Percentiles rank a stretch among this genome's conserved stretches.
These are phyloP conservation scores for Leptodactylus fuscus DNA, from an alignment of 2,113 vertebrate genomes.

Conservation along the genomic window DNA sequence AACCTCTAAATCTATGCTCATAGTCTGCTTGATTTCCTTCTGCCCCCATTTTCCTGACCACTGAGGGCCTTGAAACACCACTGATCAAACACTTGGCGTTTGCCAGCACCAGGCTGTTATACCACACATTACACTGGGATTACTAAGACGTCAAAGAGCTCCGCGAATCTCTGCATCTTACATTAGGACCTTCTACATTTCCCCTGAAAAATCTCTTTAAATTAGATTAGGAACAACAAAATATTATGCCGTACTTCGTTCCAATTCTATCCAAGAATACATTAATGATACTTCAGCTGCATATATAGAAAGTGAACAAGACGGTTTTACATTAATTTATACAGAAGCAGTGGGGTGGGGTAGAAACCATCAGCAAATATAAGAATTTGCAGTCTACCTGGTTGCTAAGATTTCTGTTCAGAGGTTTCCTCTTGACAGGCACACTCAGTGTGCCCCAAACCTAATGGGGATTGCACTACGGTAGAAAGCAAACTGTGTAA, in stretches of 20 bases:
- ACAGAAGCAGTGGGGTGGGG: no score
- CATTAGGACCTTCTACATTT: neutral
- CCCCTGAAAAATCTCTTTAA: neutral
- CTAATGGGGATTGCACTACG: no score
- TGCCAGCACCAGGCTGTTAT: neutral
- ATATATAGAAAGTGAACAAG: neutral
- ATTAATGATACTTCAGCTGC: neutral
- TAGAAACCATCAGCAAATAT: neutral
- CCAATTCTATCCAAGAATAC: neutral
- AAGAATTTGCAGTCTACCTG: no score
- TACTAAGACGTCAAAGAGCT: neutral
- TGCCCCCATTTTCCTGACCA: slow-evolving; percentile 2
- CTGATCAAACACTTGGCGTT: neutral
- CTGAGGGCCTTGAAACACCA: slow-evolving; percentile 13
- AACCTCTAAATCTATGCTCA: slow-evolving; percentile 60
- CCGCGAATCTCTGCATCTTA: neutral
- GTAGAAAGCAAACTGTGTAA: no score
- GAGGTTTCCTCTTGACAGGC: no score
- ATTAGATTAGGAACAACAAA: slow-evolving; percentile 11
- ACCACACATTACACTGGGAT: slow-evolving; percentile 25
- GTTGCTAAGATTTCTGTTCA: no score
- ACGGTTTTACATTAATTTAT: neutral
- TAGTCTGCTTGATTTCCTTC: slow-evolving; percentile 59
- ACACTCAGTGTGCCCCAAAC: no score
- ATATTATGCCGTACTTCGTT: neutral